Base-by-base conservation (phyloP, 2,797 vertebrate genomes). In the Cercopithecus neglectus region DNA sequence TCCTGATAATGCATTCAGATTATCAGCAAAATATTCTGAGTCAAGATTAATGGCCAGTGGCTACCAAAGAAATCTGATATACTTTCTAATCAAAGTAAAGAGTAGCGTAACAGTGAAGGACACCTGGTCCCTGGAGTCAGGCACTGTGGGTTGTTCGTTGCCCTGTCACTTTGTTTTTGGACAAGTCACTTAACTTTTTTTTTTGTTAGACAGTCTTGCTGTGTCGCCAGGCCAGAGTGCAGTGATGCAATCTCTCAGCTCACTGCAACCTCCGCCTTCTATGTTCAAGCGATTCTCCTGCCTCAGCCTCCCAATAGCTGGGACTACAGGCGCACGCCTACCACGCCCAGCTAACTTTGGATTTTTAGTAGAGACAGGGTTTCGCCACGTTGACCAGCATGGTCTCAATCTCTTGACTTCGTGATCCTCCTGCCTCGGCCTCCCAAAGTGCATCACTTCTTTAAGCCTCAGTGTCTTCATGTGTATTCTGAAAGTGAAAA, bases 381-480 rank as follows among this genome's bases (percentile, higher is more conserved):
- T 1, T 53, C 7, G 8, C 19, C 53, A 53, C 0, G 0, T 53
- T 53, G 53, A 21, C 19, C 19, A 53, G 19, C 53, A 3, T 21
- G 53, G 53, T 21, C 53, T 53, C 53, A 53, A 53, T 53, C 53
- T 53, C 53, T 53, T 53, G 53, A 53, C 19, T 53, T 53, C 50
- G 0, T 53, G 50, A 53, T 53, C 53, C 2, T 21, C 7, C 19
- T 0, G 2, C 53, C 53, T 21, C 0, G 7, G 53, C 53, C 19
- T 53, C 53, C 53, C 53, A 53, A 8, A 53, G 19, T 53, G 53
- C 53, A 53, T 67, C 59, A 36, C 39, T 59, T 70, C 28, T 87
- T 28, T 50, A 67, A 81, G n/a, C 57, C 22, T 78, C 22, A 5
- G 50, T 93, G 86, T 93, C 24, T 55, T 59, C 61, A 11, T 50